phyloP scores from a whole-genome alignment of 2,113 vertebrate species.

The Callospermophilus lateralis region DNA sequence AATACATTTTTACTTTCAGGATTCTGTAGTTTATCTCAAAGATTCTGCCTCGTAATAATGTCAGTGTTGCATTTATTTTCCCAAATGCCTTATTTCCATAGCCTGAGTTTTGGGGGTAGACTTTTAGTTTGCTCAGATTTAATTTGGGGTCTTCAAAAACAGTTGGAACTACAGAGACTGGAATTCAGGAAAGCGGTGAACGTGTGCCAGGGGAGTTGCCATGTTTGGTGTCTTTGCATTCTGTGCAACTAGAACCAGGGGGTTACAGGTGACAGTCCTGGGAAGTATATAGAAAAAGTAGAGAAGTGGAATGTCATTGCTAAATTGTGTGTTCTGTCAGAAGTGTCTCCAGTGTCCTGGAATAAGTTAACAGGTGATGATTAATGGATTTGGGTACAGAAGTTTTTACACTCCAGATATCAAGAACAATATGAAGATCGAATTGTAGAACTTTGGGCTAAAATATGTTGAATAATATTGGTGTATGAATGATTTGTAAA shows the following conservation, averaged over 20 bases:
- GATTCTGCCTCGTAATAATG: conserved; percentile 32
- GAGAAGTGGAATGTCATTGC: neutral
- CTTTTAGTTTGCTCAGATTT: conserved; percentile 18
- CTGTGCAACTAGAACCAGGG: neutral
- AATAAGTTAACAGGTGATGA: neutral
- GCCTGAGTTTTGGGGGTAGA: neutral
- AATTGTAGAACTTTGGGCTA: neutral
- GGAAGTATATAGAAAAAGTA: neutral
- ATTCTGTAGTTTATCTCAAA: conserved; percentile 27
- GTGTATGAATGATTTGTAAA: neutral
- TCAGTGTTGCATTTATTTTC: neutral
- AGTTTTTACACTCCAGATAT: neutral
- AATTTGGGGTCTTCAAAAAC: conserved; percentile 4
- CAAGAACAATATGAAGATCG: neutral
- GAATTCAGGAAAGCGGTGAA: neutral
- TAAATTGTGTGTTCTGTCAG: neutral
- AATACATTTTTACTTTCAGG: neutral
- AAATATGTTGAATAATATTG: neutral
- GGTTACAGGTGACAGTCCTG: neutral
- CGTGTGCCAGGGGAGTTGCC: neutral
- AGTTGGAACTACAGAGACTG: neutral
- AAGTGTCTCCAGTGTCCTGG: neutral
- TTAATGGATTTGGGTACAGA: neutral
- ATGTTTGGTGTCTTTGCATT: neutral
- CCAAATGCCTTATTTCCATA: neutral